These are phyloP conservation scores for Melitaea cinxia DNA, from an alignment of 1,140 invertebrate genomes.

Conservation along the genomic window DNA sequence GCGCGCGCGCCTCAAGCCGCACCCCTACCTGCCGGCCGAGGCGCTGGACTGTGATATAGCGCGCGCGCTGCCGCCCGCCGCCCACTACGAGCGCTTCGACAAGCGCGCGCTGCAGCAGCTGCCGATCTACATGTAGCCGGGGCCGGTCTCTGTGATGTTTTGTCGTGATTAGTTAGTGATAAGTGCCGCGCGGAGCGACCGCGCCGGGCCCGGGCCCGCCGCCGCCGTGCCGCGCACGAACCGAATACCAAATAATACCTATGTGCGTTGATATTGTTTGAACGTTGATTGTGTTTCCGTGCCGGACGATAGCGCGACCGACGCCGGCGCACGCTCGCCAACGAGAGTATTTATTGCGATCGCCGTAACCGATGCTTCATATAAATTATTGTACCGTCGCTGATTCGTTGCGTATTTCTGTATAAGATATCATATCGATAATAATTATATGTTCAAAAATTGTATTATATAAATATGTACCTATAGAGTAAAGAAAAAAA, in stretches of 20 bases:
- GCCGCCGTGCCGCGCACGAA: constrained; percentile 47
- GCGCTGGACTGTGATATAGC: constrained; percentile 72
- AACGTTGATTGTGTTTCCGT: constrained; percentile 63
- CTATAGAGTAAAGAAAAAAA: constrained; percentile 80
- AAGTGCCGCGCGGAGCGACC: constrained; percentile 47
- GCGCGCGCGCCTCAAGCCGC: constrained; percentile 63
- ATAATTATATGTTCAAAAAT: constrained; percentile 79
- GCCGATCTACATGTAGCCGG: constrained; percentile 77
- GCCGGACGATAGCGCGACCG: constrained; percentile 52
- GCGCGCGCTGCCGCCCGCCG: constrained; percentile 62
- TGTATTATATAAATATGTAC: constrained; percentile 80
- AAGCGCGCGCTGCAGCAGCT: constrained; percentile 76
- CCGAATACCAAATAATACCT: constrained; percentile 75
- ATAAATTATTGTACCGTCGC: constrained; percentile 77
- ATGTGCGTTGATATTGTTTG: constrained; percentile 71
- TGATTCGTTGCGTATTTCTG: constrained; percentile 77
- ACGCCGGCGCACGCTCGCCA: constrained; percentile 54
- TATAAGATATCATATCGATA: constrained; percentile 81
- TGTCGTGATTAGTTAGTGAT: constrained; percentile 71
- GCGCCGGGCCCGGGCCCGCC: constrained; percentile 30
- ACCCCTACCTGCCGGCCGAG: constrained; percentile 69
- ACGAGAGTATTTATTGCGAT: constrained; percentile 73
- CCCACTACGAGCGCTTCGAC: constrained; percentile 76
- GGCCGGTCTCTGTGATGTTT: constrained; percentile 71
- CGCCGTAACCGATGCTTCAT: constrained; percentile 73